A percentile compares a stretch with the other conserved stretches of the same genome.
Conservation (phyloP, 2,888 invertebrate genomes). For the Toxonevra muliebris region DNA sequence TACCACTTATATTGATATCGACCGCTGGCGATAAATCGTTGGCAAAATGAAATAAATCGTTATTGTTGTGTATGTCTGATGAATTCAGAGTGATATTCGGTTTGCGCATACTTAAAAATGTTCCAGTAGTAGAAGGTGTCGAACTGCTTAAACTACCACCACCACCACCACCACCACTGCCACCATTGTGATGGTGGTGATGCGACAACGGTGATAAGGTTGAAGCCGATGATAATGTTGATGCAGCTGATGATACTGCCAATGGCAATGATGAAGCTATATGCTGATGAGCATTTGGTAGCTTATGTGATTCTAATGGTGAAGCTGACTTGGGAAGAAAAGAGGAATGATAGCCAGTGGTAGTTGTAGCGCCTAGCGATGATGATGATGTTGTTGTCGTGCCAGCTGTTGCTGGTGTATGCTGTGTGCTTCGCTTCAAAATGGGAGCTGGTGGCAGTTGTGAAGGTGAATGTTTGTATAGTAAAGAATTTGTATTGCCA, state of each 20-base stretch:
- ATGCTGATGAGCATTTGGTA: constrained; percentile 49
- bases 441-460: constrained; percentile 58
- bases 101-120: constrained; percentile 56
- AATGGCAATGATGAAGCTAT: constrained; percentile 38
- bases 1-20: constrained; percentile 50
- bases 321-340: constrained; percentile 52
- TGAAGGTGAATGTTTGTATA: constrained; percentile 52
- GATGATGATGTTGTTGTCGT: background rate
- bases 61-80: constrained; percentile 59
- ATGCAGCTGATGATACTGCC: background rate
- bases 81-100: constrained; percentile 61
- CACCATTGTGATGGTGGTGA: constrained; percentile 14
- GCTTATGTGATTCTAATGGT: constrained; percentile 55
- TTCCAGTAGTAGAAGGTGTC: constrained; percentile 37
- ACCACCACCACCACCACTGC: constrained; percentile 25
- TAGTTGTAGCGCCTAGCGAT: background rate
- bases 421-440: constrained; percentile 46
- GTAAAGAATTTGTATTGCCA: constrained; percentile 32
- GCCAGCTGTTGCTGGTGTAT: constrained; percentile 14
- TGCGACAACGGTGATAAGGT: background rate
- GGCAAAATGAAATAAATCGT: constrained; percentile 60
- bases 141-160: constrained; percentile 30
- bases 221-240: background rate
- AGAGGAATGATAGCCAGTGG: background rate
- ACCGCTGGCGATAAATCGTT: constrained; percentile 57